Evolutionary conservation across 2,888 invertebrate species (phyloP), one percentile per base, ranked within the genome.

Genomic region (Macrosiphum euphorbiae): DNA sequence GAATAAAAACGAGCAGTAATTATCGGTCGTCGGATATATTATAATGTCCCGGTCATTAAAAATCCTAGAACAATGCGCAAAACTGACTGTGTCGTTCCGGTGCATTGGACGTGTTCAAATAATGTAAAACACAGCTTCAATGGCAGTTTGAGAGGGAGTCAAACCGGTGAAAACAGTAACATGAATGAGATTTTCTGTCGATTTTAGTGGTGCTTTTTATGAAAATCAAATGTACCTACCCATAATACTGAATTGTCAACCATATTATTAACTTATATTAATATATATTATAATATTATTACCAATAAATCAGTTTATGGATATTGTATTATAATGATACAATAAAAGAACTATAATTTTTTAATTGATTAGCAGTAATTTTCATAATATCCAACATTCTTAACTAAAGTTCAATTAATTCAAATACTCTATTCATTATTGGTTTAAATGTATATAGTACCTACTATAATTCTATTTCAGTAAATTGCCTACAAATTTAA

Each of bases 61-160:
- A 92, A 58, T 92, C 50, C 20, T 88, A 86, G 92, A 92, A 92
- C 92, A 92, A 92, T 92, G 92, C 20, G 41, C 67, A 41, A 91
- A 88, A 67, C 87, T n/a, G 67, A 92, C 41, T 67, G 55, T 78
- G 35, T 20, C 67, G 87, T 87, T 87, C 50, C 67, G 50, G 67
- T 26, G 41, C 0, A 92, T 87, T 92, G 50, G 85, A 86, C 44
- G 58, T 58, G 52, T 92, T 87, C 26, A 87, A 88, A 87, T 92
- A 87, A 87, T 41, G 50, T 28, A 41, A 87, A 67, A 92, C 50
- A 8, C 52, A 67, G 50, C 61, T 92, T 87, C 61, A 41, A 24
- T 35, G 7, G n/a, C 13, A 35, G 47, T 7, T 20, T 7, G 41
- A 41, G 24, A 28, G 91, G 8, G 58, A 91, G 16, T 35, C 90